Conservation (phyloP, 2,797 vertebrate species). For the Rhabdomys pumilio region DNA sequence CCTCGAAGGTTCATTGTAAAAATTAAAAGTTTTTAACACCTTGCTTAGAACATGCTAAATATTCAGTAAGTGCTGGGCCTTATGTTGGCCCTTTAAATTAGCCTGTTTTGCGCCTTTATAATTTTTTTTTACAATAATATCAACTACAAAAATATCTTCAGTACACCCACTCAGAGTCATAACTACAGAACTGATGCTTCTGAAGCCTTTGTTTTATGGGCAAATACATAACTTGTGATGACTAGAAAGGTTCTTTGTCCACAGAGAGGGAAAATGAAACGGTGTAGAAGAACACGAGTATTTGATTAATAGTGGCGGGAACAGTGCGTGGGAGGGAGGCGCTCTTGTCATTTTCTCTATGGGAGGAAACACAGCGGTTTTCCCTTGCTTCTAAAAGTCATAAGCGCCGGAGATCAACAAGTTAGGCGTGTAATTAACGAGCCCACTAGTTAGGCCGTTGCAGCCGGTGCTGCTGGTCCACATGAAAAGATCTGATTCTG, state of each 20-base stretch:
- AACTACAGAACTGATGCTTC: constrained; percentile 7
- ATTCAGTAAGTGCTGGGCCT: not conserved
- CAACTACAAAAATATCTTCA: constrained; percentile 30
- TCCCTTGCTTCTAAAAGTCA: constrained; percentile 63
- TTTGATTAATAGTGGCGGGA: constrained; percentile 42
- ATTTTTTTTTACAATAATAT: not conserved
- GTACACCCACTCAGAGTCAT: not conserved
- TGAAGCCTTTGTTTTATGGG: constrained; percentile 70
- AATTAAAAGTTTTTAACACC: not conserved
- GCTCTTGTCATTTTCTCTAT: constrained; percentile 46
- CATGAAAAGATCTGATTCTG: constrained; percentile 73
- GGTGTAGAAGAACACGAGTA: constrained; percentile 20
- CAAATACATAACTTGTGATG: constrained; percentile 32
- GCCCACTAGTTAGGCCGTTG: constrained; percentile 60
- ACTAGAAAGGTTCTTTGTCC: constrained; percentile 14
- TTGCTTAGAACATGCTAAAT: not conserved
- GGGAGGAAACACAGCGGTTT: constrained; percentile 48
- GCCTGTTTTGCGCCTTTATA: not conserved
- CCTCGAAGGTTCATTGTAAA: not conserved
- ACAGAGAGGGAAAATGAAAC: constrained; percentile 38
- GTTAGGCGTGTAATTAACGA: constrained; percentile 80
- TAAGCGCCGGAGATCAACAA: constrained; percentile 69
- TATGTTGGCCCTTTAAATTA: not conserved
- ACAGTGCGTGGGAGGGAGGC: constrained; percentile 18
- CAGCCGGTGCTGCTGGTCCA: constrained; percentile 59